Evolutionary conservation across 2,888 invertebrate species (phyloP).

Genomic region (Salpingus planirostris): DNA sequence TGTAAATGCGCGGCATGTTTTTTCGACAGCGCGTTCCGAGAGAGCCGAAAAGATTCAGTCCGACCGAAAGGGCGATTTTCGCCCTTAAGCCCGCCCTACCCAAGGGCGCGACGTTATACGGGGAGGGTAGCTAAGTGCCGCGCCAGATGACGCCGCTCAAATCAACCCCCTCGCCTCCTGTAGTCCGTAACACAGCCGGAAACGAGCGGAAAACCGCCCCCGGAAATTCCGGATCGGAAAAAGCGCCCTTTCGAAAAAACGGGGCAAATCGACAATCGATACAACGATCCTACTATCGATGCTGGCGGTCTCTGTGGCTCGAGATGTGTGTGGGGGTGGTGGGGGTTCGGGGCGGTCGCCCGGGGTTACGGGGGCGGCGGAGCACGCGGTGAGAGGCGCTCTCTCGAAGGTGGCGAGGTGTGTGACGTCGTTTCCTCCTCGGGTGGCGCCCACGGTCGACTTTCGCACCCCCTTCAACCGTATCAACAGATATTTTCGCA

Average conservation of each 20-base stretch:
- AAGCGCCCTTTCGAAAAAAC: too few relatives aligned
- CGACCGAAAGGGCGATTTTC: conserved; percentile 22
- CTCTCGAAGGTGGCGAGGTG: conserved; percentile 36
- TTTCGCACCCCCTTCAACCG: conserved; percentile 19
- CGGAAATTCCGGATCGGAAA: too few relatives aligned
- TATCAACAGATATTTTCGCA: too few relatives aligned
- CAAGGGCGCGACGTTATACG: conserved; percentile 28
- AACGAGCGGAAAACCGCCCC: conserved; percentile 18
- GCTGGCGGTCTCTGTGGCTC: too few relatives aligned
- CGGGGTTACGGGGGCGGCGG: too few relatives aligned
- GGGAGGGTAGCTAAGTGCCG: conserved; percentile 44
- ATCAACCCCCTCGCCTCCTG: conserved; percentile 37
- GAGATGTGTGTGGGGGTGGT: too few relatives aligned
- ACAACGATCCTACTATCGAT: too few relatives aligned
- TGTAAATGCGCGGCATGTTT: conserved; percentile 39
- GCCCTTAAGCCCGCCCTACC: conserved; percentile 23
- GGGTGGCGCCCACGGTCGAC: conserved; percentile 28
- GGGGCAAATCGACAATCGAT: too few relatives aligned
- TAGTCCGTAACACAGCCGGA: conserved; percentile 23
- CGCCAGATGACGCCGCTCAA: conserved; percentile 47
- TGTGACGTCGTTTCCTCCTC: conserved; percentile 37
- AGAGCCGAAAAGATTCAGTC: conserved; percentile 31
- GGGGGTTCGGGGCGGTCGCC: too few relatives aligned
- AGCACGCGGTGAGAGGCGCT: too few relatives aligned
- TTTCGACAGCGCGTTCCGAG: conserved; percentile 35